Conservation (phyloP, 2,113 vertebrate genomes). For the Psilopsiagon aurifrons region DNA sequence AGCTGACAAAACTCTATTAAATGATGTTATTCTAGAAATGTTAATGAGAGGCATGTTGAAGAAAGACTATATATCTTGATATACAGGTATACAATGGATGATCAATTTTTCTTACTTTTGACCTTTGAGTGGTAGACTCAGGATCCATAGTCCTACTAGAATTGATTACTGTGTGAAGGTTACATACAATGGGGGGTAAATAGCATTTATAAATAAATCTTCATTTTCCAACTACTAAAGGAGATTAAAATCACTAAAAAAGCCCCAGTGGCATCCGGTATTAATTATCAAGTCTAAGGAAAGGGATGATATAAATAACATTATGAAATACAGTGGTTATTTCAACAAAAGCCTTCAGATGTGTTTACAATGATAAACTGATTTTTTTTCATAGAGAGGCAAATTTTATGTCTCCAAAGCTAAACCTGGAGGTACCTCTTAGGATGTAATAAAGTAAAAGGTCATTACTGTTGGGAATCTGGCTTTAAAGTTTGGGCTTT, state of each 20-base stretch:
- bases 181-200: constrained; percentile 21
- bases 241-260: not conserved
- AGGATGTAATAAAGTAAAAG: not conserved
- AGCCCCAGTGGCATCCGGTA: not conserved
- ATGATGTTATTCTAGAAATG: constrained; percentile 27
- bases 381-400: not conserved
- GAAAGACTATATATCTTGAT: constrained; percentile 43
- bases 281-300: not conserved
- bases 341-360: not conserved
- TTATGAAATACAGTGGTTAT: not conserved
- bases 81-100: constrained; percentile 28
- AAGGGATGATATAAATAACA: not conserved
- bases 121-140: constrained; percentile 22
- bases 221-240: constrained; percentile 34
- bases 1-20: constrained; percentile 34
- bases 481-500: not conserved
- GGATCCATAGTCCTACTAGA: constrained; percentile 27
- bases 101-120: constrained; percentile 56
- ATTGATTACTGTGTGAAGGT: constrained; percentile 52
- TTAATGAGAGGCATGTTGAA: not conserved
- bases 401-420: not conserved
- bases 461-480: not conserved
- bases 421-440: not conserved
- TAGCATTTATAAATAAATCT: constrained; percentile 33
- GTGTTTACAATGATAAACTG: not conserved